phyloP scores from a whole-genome alignment of 1,140 invertebrate genomes.

The Cyrtorhinus lividipennis region DNA sequence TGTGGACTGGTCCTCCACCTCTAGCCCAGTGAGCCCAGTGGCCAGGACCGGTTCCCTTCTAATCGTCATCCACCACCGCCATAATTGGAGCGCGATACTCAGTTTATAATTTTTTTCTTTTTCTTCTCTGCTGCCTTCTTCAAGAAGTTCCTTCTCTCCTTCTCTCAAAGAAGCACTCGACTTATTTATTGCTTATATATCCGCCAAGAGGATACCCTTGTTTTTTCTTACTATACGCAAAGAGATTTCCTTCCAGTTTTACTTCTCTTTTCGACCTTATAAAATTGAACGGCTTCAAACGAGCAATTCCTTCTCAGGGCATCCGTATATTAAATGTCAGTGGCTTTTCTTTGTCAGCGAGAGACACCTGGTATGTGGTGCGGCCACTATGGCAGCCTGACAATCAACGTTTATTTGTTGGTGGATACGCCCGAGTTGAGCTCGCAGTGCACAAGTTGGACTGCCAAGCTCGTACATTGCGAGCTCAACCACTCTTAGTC shows the following conservation, averaged over 20 bases:
- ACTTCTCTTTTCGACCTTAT: not conserved
- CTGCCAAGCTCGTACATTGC: too few species aligned
- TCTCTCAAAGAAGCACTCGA: not conserved
- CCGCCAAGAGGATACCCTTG: not conserved
- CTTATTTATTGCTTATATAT: conserved; percentile 8
- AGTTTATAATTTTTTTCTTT: conserved; percentile 2
- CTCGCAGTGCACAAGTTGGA: too few species aligned
- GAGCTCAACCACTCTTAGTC: too few species aligned
- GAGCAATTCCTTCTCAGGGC: too few species aligned
- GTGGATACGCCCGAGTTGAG: too few species aligned
- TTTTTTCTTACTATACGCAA: not conserved
- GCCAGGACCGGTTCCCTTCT: not conserved
- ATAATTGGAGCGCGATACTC: conserved; percentile 9
- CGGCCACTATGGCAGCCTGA: too few species aligned
- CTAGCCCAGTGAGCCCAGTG: too few species aligned
- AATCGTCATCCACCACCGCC: conserved; percentile 7
- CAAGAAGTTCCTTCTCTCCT: not conserved
- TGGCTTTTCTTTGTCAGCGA: too few species aligned
- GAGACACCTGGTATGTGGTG: too few species aligned
- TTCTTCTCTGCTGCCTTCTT: not conserved
- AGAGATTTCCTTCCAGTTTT: not conserved
- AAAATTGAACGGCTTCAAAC: too few species aligned
- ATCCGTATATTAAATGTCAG: too few species aligned
- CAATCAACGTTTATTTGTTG: too few species aligned
- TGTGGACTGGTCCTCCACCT: not conserved